phyloP scores from a whole-genome alignment of 2,888 invertebrate genomes.

The Pristionchus exspectatus region DNA sequence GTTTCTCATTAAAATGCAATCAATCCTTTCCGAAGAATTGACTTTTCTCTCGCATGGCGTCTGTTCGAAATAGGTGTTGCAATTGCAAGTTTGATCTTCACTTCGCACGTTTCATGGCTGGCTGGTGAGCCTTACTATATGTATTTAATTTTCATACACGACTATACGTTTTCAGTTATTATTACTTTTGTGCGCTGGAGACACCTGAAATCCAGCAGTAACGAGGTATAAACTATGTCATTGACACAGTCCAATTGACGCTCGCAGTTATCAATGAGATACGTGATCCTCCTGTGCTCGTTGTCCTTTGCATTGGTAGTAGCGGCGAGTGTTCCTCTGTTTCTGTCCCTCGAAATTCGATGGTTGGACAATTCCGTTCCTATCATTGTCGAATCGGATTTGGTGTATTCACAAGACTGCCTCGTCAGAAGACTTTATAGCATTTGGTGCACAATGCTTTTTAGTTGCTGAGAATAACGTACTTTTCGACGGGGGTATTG shows the following conservation, averaged over 20 bases:
- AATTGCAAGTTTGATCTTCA: background rate
- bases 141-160: background rate
- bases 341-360: background rate
- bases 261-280: background rate
- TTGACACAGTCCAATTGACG: background rate
- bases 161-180: background rate
- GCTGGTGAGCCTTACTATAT: background rate
- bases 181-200: background rate
- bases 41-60: background rate
- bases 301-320: background rate
- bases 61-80: background rate
- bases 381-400: background rate
- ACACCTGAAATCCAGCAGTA: background rate
- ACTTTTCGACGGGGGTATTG: background rate
- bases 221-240: background rate
- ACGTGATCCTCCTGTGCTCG: background rate
- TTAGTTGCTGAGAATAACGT: background rate
- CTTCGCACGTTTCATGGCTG: background rate
- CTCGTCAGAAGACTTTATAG: background rate
- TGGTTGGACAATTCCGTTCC: background rate
- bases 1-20: background rate
- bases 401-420: background rate
- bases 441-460: background rate
- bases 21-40: background rate
- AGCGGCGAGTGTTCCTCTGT: background rate